Percentiles rank a stretch among this genome's conserved stretches.
Conservation (phyloP, 2,797 vertebrate genomes). For the Sebastes taczanowskii region DNA sequence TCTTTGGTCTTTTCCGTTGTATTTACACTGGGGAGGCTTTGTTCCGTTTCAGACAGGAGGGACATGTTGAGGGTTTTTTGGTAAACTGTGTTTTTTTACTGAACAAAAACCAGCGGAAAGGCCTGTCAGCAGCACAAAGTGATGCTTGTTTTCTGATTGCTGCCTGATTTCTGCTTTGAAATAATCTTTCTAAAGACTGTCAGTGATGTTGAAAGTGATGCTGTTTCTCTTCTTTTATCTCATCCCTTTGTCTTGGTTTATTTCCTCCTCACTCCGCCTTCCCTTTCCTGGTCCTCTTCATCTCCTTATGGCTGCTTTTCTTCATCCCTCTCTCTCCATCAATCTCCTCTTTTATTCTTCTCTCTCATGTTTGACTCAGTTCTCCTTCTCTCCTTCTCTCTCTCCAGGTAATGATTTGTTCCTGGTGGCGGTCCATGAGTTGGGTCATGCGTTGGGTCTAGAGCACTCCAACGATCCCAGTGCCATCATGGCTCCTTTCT, state of each 20-base stretch:
- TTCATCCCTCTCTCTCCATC: neutral
- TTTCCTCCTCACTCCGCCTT: neutral
- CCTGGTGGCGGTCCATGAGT: constrained; percentile 94
- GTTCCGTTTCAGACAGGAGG: constrained; percentile 10
- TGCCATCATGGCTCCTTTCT: constrained; percentile 98
- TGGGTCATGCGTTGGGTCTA: constrained; percentile 93
- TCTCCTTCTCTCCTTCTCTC: neutral
- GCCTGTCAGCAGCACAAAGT: neutral
- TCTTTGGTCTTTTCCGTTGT: constrained; percentile 31
- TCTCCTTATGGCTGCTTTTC: neutral
- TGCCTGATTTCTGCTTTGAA: constrained; percentile 12
- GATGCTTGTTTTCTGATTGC: neutral
- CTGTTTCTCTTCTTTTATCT: neutral
- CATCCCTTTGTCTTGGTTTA: neutral
- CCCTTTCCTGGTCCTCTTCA: neutral
- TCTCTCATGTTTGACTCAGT: neutral
- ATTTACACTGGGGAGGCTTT: constrained; percentile 29
- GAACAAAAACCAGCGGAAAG: neutral
- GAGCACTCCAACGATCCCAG: constrained; percentile 97
- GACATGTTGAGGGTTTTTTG: neutral
- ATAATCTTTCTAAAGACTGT: neutral
- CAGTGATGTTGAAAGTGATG: neutral
- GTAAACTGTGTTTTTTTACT: neutral
- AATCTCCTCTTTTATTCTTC: neutral
- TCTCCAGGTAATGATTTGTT: constrained; percentile 93